Evolutionary conservation across 2,797 vertebrate genomes (phyloP).

Genomic region (Telmatherina bonti): DNA sequence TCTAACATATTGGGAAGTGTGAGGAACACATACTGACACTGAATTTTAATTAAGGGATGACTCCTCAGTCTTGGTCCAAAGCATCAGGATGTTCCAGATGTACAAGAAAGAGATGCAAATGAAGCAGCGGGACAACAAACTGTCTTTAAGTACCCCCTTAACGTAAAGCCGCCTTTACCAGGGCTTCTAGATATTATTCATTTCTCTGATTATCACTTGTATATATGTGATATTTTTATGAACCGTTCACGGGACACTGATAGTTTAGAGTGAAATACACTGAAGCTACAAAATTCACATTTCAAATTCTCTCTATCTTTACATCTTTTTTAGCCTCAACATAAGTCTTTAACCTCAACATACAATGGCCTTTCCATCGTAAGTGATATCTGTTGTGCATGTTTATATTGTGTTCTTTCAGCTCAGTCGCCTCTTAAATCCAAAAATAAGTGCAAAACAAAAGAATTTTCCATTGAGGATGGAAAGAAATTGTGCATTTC

Average conservation of each 20-base stretch:
- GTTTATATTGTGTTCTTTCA: neutral
- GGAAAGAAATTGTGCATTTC: too few relatives aligned
- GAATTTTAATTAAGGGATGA: constrained; percentile 71
- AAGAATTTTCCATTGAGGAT: too few relatives aligned
- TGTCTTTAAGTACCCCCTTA: constrained; percentile 42
- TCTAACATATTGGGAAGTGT: constrained; percentile 24
- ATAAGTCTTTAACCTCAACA: too few relatives aligned
- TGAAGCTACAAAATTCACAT: too few relatives aligned
- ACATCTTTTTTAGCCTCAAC: neutral
- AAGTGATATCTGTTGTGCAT: neutral
- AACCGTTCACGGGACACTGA: too few relatives aligned
- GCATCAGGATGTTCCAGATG: constrained; percentile 42
- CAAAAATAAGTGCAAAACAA: too few relatives aligned
- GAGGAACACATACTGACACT: constrained; percentile 31
- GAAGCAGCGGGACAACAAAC: constrained; percentile 60
- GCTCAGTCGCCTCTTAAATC: too few relatives aligned
- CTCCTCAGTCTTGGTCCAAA: constrained; percentile 47
- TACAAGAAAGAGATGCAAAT: constrained; percentile 57
- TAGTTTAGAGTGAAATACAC: neutral
- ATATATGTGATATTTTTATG: constrained; percentile 21
- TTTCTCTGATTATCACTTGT: constrained; percentile 38
- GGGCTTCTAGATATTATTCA: constrained; percentile 47
- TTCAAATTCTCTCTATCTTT: too few relatives aligned
- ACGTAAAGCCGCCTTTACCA: constrained; percentile 52
- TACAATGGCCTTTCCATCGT: neutral